phyloP scores from a whole-genome alignment of 2,113 vertebrate species.

The Atractosteus spatula region DNA sequence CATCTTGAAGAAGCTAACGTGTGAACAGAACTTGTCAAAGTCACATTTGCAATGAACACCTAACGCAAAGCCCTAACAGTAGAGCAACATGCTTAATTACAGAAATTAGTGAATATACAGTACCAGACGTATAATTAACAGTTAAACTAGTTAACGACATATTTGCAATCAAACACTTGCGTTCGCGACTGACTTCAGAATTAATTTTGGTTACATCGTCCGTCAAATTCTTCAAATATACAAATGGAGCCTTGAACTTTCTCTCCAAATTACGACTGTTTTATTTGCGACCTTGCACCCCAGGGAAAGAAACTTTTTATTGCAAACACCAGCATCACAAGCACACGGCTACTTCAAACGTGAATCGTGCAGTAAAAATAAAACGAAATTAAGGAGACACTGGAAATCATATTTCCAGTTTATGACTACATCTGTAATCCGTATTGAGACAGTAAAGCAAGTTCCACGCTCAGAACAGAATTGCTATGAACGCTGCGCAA shows the following conservation, averaged over 20 bases:
- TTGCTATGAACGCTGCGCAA: slow-evolving; percentile 47
- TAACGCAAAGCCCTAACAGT: slow-evolving; percentile 37
- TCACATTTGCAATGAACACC: slow-evolving; percentile 33
- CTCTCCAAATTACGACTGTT: not conserved
- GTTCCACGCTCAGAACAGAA: slow-evolving; percentile 2
- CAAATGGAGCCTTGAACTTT: slow-evolving; percentile 7
- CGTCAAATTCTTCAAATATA: too few species aligned
- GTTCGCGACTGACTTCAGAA: not conserved
- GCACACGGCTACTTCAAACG: not conserved
- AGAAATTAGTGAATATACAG: slow-evolving; percentile 20
- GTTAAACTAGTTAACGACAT: not conserved
- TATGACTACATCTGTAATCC: slow-evolving; percentile 5
- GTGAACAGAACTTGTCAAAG: slow-evolving; percentile 49
- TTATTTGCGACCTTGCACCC: not conserved
- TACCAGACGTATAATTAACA: slow-evolving; percentile 10
- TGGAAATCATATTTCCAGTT: not conserved
- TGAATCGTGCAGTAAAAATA: not conserved
- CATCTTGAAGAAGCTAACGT: slow-evolving; percentile 36
- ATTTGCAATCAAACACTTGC: slow-evolving; percentile 9
- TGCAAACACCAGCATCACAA: slow-evolving; percentile 1
- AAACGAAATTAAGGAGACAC: not conserved
- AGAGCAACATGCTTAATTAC: slow-evolving; percentile 35
- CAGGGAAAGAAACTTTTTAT: slow-evolving; percentile 13
- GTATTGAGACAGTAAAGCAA: slow-evolving; percentile 6
- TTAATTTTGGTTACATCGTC: too few species aligned